Percentiles rank a stretch among this genome's conserved stretches.
These are phyloP conservation scores for Symphodus melops DNA, from an alignment of 2,113 vertebrate genomes.

Conservation along the genomic window DNA sequence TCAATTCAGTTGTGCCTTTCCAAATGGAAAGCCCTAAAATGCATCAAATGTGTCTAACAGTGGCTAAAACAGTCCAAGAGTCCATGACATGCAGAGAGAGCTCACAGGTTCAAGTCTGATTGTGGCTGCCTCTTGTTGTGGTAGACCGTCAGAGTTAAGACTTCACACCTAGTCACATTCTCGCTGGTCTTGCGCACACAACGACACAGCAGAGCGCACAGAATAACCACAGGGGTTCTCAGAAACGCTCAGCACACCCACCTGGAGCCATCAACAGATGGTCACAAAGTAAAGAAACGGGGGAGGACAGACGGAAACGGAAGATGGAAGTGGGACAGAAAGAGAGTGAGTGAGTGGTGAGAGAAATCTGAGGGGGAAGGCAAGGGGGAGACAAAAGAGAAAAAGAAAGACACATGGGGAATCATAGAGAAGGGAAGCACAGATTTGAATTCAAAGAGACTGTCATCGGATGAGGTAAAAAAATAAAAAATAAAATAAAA, in stretches of 20 bases:
- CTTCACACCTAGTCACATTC: constrained; percentile 57
- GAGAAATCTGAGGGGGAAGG: constrained; percentile 27
- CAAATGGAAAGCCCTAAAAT: no score
- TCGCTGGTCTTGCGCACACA: constrained; percentile 11
- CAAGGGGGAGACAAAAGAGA: background rate
- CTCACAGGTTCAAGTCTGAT: background rate
- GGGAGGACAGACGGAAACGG: constrained; percentile 23
- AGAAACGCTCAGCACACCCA: constrained; percentile 75
- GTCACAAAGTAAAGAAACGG: constrained; percentile 32
- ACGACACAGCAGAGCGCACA: constrained; percentile 7
- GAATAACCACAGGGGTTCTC: constrained; percentile 72
- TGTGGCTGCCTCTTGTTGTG: constrained; percentile 43
- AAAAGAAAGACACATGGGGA: constrained; percentile 2
- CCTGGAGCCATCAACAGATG: constrained; percentile 60
- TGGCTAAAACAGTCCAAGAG: no score
- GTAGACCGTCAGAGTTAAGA: constrained; percentile 44
- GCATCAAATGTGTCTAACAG: no score
- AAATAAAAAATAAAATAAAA: no score
- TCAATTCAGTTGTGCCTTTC: no score
- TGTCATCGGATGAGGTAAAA: no score
- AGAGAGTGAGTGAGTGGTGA: constrained; percentile 24
- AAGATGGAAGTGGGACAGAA: background rate
- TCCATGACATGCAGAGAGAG: background rate
- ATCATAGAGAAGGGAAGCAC: constrained; percentile 1
- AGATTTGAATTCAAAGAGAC: background rate